A percentile compares a stretch with the other conserved stretches of the same genome.
Conservation (phyloP, 2,888 invertebrate genomes). For the Micoletzkya japonica region DNA sequence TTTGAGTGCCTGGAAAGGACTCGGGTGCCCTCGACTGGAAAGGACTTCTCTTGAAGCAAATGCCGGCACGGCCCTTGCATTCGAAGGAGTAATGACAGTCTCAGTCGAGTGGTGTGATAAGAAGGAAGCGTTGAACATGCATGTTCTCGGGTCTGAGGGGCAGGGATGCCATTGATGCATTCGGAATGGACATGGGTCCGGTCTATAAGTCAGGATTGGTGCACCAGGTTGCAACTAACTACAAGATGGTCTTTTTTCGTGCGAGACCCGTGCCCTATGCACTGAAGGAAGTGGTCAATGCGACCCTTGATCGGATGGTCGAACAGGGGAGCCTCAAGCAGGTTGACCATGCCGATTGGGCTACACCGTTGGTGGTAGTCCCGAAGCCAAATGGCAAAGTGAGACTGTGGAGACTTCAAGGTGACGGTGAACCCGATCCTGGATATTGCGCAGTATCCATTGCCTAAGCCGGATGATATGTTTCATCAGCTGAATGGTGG, state of each 20-base stretch:
- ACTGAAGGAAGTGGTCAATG: slow-evolving; percentile 1
- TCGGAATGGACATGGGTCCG: slow-evolving; percentile 20
- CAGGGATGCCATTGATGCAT: slow-evolving; percentile 23
- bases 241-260: not conserved
- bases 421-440: slow-evolving; percentile 31
- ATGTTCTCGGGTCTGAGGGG: slow-evolving; percentile 18
- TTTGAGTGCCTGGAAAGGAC: slow-evolving; percentile 4
- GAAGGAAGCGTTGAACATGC: not conserved
- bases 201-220: slow-evolving; percentile 11
- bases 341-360: slow-evolving; percentile 21
- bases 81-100: slow-evolving; percentile 14
- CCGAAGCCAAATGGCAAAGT: slow-evolving; percentile 15
- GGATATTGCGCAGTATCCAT: slow-evolving; percentile 32
- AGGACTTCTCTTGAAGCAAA: not conserved
- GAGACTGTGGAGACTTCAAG: slow-evolving; percentile 26
- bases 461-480: slow-evolving; percentile 31
- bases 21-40: slow-evolving; percentile 11
- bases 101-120: not conserved
- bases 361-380: slow-evolving; percentile 11
- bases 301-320: slow-evolving; percentile 3
- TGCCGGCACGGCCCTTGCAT: slow-evolving; percentile 12
- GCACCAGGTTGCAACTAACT: not conserved
- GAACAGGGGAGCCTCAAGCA: slow-evolving; percentile 2
- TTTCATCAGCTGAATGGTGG: slow-evolving; percentile 31
- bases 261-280: slow-evolving; percentile 15